A percentile compares a stretch with the other conserved stretches of the same genome.
Conservation (phyloP, 2,113 vertebrate species). For the Oceanites oceanicus region DNA sequence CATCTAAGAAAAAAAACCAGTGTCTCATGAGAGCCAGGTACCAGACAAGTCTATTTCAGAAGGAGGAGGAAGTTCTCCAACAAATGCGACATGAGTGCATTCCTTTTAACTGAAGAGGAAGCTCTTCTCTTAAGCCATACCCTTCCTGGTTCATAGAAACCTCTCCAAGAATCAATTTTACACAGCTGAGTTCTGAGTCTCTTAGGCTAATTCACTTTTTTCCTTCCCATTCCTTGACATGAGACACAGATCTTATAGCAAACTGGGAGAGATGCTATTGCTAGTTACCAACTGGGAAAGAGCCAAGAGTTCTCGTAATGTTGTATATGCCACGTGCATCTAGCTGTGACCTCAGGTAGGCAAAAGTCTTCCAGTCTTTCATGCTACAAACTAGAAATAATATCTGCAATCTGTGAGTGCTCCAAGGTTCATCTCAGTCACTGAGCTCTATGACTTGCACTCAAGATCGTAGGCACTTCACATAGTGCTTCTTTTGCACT, state of each 20-base stretch:
- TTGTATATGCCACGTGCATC: background rate
- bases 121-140: background rate
- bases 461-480: background rate
- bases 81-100: rapidly evolving
- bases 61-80: background rate
- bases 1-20: background rate
- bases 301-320: background rate
- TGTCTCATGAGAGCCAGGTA: background rate
- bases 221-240: background rate
- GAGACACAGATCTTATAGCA: background rate
- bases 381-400: background rate
- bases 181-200: background rate
- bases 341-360: background rate
- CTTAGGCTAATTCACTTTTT: background rate
- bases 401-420: background rate
- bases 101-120: background rate
- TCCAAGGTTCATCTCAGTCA: background rate
- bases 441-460: background rate
- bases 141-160: background rate
- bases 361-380: background rate
- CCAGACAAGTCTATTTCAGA: background rate
- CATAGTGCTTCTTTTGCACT: background rate
- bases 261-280: background rate
- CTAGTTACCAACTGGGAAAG: background rate
- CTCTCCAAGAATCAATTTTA: background rate